phyloP scores from a whole-genome alignment of 2,888 invertebrate species.

The Mechanitis messenoides region DNA sequence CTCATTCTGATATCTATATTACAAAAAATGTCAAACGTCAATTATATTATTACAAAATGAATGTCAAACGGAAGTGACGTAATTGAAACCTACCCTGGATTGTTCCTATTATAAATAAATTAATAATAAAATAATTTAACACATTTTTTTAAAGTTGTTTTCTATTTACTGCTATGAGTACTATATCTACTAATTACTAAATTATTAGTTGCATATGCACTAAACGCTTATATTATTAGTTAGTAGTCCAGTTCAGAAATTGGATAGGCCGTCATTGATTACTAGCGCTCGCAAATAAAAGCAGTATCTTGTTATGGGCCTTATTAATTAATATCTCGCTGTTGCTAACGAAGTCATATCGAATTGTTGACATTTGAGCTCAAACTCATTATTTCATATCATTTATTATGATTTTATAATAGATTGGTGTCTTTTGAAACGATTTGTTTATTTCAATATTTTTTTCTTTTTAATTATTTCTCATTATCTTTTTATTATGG shows the following conservation, averaged over 20 bases:
- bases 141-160: too few relatives aligned
- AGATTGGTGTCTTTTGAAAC: not conserved
- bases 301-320: slow-evolving; percentile 48
- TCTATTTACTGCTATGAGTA: too few relatives aligned
- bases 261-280: slow-evolving; percentile 44
- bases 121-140: too few relatives aligned
- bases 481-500: not conserved
- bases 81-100: too few relatives aligned
- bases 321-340: slow-evolving; percentile 47
- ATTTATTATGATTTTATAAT: slow-evolving; percentile 19
- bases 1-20: too few relatives aligned
- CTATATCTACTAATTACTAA: too few relatives aligned
- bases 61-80: too few relatives aligned
- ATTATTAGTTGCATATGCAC: too few relatives aligned
- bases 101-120: too few relatives aligned
- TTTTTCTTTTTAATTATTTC: not conserved
- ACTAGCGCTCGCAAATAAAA: slow-evolving; percentile 37
- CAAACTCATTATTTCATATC: slow-evolving; percentile 31
- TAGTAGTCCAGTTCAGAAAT: slow-evolving; percentile 20
- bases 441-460: not conserved
- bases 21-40: too few relatives aligned
- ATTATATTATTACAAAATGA: too few relatives aligned
- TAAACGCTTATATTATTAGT: not conserved
- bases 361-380: slow-evolving; percentile 34
- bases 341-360: slow-evolving; percentile 38